phyloP scores from a whole-genome alignment of 1,140 invertebrate species.

The Pogonognathellus flavescens region DNA sequence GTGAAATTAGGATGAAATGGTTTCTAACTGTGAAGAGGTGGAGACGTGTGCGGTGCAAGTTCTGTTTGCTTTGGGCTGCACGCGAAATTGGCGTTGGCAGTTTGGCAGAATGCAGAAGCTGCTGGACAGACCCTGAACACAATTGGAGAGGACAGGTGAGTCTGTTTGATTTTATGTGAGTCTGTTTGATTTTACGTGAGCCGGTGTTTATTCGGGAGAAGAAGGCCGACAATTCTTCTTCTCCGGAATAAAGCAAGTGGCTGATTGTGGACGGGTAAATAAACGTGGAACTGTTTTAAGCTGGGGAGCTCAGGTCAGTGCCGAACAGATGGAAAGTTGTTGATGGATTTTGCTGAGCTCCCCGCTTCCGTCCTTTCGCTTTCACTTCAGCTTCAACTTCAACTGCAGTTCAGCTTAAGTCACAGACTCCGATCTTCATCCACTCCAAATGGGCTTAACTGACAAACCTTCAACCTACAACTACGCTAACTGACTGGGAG shows the following conservation, averaged over 20 bases:
- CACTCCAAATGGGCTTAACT: too few species aligned
- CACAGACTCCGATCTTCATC: neutral
- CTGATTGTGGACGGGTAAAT: neutral
- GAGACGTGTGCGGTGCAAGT: too few species aligned
- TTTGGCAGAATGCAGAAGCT: too few species aligned
- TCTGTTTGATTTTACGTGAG: neutral
- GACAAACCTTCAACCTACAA: too few species aligned
- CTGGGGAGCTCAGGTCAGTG: slow-evolving; percentile 50
- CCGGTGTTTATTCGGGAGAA: neutral
- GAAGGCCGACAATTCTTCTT: slow-evolving; percentile 44
- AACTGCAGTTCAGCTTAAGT: neutral
- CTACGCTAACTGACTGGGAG: too few species aligned
- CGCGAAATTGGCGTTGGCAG: too few species aligned
- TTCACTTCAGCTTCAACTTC: neutral
- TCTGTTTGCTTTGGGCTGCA: too few species aligned
- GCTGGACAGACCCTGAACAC: too few species aligned
- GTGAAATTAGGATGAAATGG: too few species aligned
- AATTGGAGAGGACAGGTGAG: too few species aligned
- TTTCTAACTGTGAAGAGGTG: too few species aligned
- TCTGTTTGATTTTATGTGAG: too few species aligned
- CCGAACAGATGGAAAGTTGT: slow-evolving; percentile 22
- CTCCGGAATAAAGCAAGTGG: neutral
- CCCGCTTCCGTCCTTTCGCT: slow-evolving; percentile 12
- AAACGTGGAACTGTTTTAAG: slow-evolving; percentile 28
- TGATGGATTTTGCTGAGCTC: slow-evolving; percentile 21